Evolutionary conservation across 2,797 vertebrate species (phyloP).

Genomic region (Margarornis squamiger): DNA sequence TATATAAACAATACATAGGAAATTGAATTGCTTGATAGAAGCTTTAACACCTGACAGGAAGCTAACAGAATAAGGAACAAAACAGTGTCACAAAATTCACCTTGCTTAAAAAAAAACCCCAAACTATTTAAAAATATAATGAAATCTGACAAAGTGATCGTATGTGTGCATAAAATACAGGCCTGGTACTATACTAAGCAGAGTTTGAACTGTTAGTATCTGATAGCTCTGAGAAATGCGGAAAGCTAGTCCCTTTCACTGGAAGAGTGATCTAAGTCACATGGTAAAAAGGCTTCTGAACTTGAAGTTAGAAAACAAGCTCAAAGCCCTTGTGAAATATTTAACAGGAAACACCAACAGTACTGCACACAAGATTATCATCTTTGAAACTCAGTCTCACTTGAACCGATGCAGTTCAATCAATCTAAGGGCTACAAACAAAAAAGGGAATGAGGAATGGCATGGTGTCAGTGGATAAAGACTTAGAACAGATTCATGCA

Average conservation of each 20-base stretch:
- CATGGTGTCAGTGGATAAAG: not conserved
- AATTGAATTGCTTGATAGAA: not conserved
- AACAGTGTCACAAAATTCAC: not conserved
- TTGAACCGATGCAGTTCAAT: not conserved
- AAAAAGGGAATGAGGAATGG: not conserved
- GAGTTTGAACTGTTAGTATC: not conserved
- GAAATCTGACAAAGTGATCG: not conserved
- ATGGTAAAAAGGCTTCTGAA: not conserved
- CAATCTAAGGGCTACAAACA: not conserved
- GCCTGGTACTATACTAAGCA: not conserved
- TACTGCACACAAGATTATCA: not conserved
- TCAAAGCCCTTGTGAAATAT: not conserved
- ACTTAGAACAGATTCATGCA: fast-evolving
- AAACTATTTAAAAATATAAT: not conserved
- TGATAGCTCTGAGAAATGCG: not conserved
- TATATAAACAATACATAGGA: not conserved
- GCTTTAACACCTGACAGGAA: not conserved
- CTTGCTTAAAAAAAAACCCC: not conserved
- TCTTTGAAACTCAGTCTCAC: not conserved
- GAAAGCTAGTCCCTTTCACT: not conserved
- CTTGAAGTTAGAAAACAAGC: not conserved
- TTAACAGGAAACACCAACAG: not conserved
- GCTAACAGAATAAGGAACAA: not conserved
- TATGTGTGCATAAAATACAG: not conserved
- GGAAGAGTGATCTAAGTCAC: not conserved